phyloP scores from a whole-genome alignment of 2,888 invertebrate genomes.

The Emesis russula region DNA sequence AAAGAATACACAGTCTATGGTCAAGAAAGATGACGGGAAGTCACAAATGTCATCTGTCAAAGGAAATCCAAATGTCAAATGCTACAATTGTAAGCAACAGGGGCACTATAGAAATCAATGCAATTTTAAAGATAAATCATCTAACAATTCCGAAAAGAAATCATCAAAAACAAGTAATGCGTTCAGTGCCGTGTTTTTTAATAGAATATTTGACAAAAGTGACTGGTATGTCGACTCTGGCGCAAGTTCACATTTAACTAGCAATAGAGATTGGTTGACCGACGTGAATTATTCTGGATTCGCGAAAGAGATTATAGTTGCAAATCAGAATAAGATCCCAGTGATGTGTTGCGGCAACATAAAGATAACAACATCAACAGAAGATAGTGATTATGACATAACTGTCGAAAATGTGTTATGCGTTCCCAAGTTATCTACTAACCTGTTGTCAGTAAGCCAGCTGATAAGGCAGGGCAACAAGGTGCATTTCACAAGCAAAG shows the following conservation, averaged over 20 bases:
- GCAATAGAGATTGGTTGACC: conserved; percentile 56
- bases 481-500: conserved; percentile 45
- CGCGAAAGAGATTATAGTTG: conserved; percentile 15
- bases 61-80: conserved; percentile 31
- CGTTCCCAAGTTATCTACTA: conserved; percentile 55
- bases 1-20: conserved; percentile 40
- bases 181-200: conserved; percentile 78
- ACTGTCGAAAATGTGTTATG: conserved; percentile 59
- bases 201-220: conserved; percentile 47
- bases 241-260: conserved; percentile 45
- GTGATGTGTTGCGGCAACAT: conserved; percentile 65
- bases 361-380: conserved; percentile 25
- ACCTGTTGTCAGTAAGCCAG: conserved; percentile 64
- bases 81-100: conserved; percentile 32
- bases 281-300: neutral
- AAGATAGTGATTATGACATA: conserved; percentile 57
- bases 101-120: conserved; percentile 62
- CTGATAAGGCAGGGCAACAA: conserved; percentile 61
- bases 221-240: conserved; percentile 79
- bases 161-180: conserved; percentile 45
- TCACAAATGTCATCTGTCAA: conserved; percentile 49
- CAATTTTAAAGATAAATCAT: conserved; percentile 36
- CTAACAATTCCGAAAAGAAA: conserved; percentile 29
- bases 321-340: conserved; percentile 48
- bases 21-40: conserved; percentile 44